Evolutionary conservation across 2,113 vertebrate genomes (phyloP), one percentile per base, ranked within the genome.

Genomic region (Chionodraco myersi): DNA sequence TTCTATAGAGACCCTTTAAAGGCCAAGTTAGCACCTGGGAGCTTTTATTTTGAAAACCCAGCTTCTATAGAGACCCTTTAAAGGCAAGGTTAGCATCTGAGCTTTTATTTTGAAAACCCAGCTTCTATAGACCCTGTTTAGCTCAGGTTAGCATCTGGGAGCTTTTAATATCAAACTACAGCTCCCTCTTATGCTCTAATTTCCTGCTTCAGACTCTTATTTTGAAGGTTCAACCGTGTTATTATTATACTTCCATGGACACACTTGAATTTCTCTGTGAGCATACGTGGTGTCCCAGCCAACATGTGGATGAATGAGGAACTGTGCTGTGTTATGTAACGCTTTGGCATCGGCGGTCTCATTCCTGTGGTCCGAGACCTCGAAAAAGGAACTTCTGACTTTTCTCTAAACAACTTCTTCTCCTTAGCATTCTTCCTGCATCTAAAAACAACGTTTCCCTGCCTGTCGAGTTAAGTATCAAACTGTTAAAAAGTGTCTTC

Each of bases 361-460:
- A 89, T 90, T 91, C 87, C 86, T 93, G 92, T 70, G 87, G 91
- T 84, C 58, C 5, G 15, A 85, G 64, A 86, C 52, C 76, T 82
- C 62, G 7, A 60, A 15, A 65, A 68, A 64, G 69, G 62, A 75
- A 74, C 79, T 76, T 75, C 30, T 88, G 41, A 70, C 74, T 89
- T 72, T 60, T n/a, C 66, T 84, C 73, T 77, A 47, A 63, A 53
- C 76, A 60, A 11, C 59, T 52, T 48, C 41, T 61, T 26, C 49
- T 72, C 34, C 10, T 7, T 54, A n/a, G 73, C 67, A 15, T 74
- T 47, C 44, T 18, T n/a, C 72, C 51, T 36, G 16, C 12, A 36
- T 57, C n/a, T 61, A 64, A 41, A 76, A 18, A 72, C 10, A 11
- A 10, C 12, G 18, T 75, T 64, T 69, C 83, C 76, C 76, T 49